Evolutionary conservation across 2,113 vertebrate species (phyloP).

Genomic region (Pseudorasbora parva): DNA sequence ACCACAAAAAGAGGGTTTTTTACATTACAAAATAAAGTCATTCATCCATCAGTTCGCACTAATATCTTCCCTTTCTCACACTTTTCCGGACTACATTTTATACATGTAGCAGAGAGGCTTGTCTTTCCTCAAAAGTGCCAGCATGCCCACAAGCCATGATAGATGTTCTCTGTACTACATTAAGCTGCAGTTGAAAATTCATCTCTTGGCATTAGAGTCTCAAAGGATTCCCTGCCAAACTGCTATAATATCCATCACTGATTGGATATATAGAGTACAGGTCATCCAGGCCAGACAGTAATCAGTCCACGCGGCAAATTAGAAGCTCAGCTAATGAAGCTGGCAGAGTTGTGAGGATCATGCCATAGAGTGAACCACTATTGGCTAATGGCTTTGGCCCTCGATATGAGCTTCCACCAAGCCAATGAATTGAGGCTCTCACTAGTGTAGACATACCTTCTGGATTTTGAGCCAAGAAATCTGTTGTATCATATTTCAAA

Average conservation of each 20-base stretch:
- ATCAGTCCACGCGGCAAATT: constrained; percentile 51
- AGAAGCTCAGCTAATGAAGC: constrained; percentile 40
- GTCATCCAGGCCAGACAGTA: constrained; percentile 48
- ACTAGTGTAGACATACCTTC: constrained; percentile 30
- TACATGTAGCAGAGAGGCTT: not conserved
- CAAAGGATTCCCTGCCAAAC: constrained; percentile 44
- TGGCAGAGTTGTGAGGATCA: constrained; percentile 43
- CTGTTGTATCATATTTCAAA: constrained; percentile 12
- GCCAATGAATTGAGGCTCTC: constrained; percentile 32
- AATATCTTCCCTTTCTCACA: constrained; percentile 19
- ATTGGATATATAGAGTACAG: constrained; percentile 45
- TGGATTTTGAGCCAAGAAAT: constrained; percentile 18
- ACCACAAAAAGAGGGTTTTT: constrained; percentile 36
- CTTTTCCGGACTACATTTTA: not conserved
- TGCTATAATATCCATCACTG: constrained; percentile 45
- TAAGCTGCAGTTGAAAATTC: constrained; percentile 49
- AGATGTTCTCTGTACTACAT: constrained; percentile 43
- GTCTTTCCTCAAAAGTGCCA: constrained; percentile 20
- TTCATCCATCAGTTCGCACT: constrained; percentile 26
- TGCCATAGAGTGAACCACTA: constrained; percentile 45
- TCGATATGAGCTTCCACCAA: constrained; percentile 6
- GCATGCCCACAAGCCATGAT: not conserved
- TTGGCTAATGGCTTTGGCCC: constrained; percentile 49
- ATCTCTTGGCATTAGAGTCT: constrained; percentile 36
- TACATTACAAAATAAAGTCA: constrained; percentile 46